Evolutionary conservation across 1,140 invertebrate species (phyloP), one percentile per base, ranked within the genome.

Genomic region (Microplitis demolitor): DNA sequence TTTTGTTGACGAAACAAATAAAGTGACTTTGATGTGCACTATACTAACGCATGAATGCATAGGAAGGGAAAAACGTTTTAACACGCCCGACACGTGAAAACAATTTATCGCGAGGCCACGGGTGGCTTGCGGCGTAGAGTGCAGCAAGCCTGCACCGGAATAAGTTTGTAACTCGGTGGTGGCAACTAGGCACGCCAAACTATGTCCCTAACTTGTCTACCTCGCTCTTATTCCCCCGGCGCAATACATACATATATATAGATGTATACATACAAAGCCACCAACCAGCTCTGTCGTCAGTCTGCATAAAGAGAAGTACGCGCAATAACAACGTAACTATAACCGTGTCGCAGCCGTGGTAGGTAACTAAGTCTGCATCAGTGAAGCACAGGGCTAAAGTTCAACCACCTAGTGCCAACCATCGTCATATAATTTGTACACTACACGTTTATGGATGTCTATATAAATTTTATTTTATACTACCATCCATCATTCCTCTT

Each of bases 141-240:
- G 39, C 39, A 45, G 6, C 70, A 71, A 34, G 53, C 61, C 37
- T 54, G 62, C 66, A 67, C 58, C 31, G 45, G 68, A 71, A 74
- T 68, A 74, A 74, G 69, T 74, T 74, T 58, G 69, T 71, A 74
- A 66, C 69, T 74, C 69, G 73, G 39, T 68, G 35, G 69, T 50
- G 45, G 64, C 62, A 66, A 66, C 62, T 60, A 70, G 73, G 60
- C 62, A 70, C 68, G 34, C 73, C 73, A 70, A 74, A 74, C 73
- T 74, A 66, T 72, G 71, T 35, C 50, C 62, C 71, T 68, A 74
- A 74, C 69, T 74, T 74, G 73, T 71, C 54, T 58, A 51, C 63
- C 60, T 69, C 34, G 33, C 24, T 66, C 68, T 66, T 34, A 35
- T 24, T 14, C 64, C 13, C 66, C 37, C 33, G 6, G 33, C 39